These are phyloP conservation scores for Megalopta genalis DNA, from an alignment of 1,140 invertebrate genomes.

Conservation along the genomic window DNA sequence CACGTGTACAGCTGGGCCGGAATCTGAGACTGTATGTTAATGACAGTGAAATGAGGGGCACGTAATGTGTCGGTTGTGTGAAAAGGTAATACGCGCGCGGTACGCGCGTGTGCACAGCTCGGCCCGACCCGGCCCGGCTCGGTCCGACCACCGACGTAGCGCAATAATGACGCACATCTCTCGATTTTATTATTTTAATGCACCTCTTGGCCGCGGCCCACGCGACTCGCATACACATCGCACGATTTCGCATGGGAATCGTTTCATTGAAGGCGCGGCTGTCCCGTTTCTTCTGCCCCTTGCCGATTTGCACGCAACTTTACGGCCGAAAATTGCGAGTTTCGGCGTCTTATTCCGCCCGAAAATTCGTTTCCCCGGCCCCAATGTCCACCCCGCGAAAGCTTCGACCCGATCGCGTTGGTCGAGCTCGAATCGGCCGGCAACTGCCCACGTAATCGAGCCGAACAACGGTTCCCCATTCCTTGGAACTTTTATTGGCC, in stretches of 20 bases:
- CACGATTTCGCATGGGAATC: conserved; percentile 49
- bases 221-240: conserved; percentile 72
- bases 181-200: conserved; percentile 77
- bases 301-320: background rate
- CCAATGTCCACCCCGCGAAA: too few relatives aligned
- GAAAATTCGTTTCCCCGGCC: background rate
- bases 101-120: background rate
- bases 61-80: conserved; percentile 62
- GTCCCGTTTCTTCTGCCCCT: background rate
- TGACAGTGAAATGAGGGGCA: conserved; percentile 65
- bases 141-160: conserved; percentile 72
- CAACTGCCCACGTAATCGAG: background rate
- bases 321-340: conserved; percentile 15
- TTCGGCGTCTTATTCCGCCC: conserved; percentile 6
- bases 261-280: conserved; percentile 24
- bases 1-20: conserved; percentile 29
- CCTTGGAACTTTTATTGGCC: background rate
- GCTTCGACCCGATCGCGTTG: background rate
- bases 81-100: conserved; percentile 38
- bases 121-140: too few relatives aligned
- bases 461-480: background rate
- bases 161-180: conserved; percentile 75
- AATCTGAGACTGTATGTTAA: conserved; percentile 64
- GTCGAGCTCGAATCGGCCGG: background rate
- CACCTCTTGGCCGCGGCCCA: conserved; percentile 59